phyloP scores from a whole-genome alignment of 2,113 vertebrate genomes.

The Mastomys natalensis region DNA sequence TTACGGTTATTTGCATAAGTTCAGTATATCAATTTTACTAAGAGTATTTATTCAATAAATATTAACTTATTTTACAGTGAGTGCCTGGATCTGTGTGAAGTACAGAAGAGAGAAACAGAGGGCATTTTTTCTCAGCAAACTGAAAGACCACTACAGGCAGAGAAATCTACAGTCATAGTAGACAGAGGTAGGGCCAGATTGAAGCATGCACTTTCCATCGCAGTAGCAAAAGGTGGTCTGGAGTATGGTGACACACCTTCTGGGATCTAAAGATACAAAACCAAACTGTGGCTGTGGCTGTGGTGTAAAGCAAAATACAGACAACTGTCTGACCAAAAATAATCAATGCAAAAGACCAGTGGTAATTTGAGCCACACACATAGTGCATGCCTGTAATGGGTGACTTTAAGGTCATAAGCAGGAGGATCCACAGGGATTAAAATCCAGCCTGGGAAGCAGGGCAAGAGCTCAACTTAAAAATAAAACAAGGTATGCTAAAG shows the following conservation, averaged over 20 bases:
- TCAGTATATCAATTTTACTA: constrained; percentile 31
- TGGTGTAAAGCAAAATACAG: not conserved
- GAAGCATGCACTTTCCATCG: fast-evolving
- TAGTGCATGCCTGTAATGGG: not conserved
- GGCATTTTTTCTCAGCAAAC: not conserved
- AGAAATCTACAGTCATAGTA: fast-evolving
- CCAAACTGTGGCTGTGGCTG: not conserved
- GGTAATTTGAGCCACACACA: not conserved
- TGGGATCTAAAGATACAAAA: not conserved
- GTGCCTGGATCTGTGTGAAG: not conserved
- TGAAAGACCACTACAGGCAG: fast-evolving
- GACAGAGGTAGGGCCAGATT: fast-evolving
- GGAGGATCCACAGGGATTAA: not conserved
- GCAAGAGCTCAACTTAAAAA: not conserved
- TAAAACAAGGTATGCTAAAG: not conserved
- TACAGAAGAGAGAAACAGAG: not conserved
- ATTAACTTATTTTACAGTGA: not conserved
- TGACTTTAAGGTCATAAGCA: not conserved
- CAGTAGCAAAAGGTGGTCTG: not conserved
- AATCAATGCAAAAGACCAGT: not conserved
- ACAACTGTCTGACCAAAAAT: not conserved
- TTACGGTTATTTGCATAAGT: not conserved
- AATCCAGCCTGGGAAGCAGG: not conserved
- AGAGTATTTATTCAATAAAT: not conserved
- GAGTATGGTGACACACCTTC: not conserved